phyloP scores from a whole-genome alignment of 2,113 vertebrate species.

The Chamaea fasciata region DNA sequence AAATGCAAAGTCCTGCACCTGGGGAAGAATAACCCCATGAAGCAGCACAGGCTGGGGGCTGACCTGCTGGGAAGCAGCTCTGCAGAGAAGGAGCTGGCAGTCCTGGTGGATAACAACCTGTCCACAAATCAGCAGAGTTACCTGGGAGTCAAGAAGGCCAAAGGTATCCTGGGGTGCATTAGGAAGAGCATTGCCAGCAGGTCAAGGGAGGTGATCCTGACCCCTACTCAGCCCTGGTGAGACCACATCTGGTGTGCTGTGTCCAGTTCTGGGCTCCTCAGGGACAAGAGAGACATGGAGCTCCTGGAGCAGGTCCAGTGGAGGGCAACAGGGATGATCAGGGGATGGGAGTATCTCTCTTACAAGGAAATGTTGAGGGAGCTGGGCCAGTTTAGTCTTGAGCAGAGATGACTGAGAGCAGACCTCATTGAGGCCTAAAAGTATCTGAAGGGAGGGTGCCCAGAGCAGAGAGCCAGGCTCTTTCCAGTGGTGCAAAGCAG shows the following conservation, averaged over 20 bases:
- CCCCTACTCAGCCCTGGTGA: neutral
- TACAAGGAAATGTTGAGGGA: neutral
- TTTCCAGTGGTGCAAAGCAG: neutral
- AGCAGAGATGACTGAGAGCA: neutral
- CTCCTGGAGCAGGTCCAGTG: neutral
- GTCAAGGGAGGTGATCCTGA: neutral
- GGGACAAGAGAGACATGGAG: too few relatives aligned
- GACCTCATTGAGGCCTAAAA: neutral
- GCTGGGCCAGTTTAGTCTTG: neutral
- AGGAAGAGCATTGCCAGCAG: neutral
- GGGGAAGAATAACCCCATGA: neutral
- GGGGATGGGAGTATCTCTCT: neutral
- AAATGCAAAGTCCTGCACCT: neutral
- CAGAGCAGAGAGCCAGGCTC: neutral
- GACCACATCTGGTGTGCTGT: rapidly evolving
- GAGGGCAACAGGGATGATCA: neutral
- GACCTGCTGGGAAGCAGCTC: too few relatives aligned
- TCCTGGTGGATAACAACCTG: too few relatives aligned
- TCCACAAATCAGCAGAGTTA: too few relatives aligned
- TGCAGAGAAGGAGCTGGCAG: too few relatives aligned
- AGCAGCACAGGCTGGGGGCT: too few relatives aligned
- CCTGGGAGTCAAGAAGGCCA: neutral
- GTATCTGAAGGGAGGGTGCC: neutral
- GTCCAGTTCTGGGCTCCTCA: neutral
- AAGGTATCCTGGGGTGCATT: too few relatives aligned